A percentile compares a stretch with the other conserved stretches of the same genome.
phyloP scores from a whole-genome alignment of 1,140 invertebrate species.

The Pseudomyrmex cubaensis region DNA sequence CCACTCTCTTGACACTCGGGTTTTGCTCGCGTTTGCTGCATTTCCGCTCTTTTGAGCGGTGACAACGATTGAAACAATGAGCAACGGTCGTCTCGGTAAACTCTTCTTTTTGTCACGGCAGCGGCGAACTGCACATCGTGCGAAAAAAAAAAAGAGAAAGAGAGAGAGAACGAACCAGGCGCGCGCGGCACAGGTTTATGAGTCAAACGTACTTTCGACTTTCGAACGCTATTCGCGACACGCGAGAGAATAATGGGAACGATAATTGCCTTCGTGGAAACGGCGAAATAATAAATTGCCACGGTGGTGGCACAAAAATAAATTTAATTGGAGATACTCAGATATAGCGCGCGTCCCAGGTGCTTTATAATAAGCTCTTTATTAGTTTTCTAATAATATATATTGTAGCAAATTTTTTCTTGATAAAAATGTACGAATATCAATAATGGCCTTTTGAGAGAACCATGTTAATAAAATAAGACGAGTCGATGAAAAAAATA shows the following conservation, averaged over 20 bases:
- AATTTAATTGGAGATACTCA: slow-evolving; percentile 38
- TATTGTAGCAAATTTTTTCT: not conserved
- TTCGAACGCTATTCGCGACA: slow-evolving; percentile 1
- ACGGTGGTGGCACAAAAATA: not conserved
- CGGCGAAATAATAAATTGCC: slow-evolving; percentile 13
- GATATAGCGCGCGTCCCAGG: too few species aligned
- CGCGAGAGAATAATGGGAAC: slow-evolving; percentile 28
- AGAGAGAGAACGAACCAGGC: not conserved
- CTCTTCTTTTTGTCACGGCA: slow-evolving; percentile 58
- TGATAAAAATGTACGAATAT: not conserved
- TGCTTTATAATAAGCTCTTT: not conserved
- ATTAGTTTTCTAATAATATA: not conserved
- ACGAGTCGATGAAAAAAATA: too few species aligned
- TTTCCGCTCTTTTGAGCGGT: slow-evolving; percentile 60
- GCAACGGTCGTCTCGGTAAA: slow-evolving; percentile 31
- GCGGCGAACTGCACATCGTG: slow-evolving; percentile 12
- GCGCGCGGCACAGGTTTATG: not conserved
- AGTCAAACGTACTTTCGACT: slow-evolving; percentile 25
- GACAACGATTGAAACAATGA: slow-evolving; percentile 69
- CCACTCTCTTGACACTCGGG: slow-evolving; percentile 1
- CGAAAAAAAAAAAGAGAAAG: not conserved
- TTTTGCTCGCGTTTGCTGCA: not conserved
- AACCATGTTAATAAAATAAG: not conserved
- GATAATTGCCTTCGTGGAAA: slow-evolving; percentile 26
- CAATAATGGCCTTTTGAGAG: not conserved